Evolutionary conservation across 2,113 vertebrate species (phyloP), one percentile per base, ranked within the genome.

Genomic region (Eupsittula cactorum): DNA sequence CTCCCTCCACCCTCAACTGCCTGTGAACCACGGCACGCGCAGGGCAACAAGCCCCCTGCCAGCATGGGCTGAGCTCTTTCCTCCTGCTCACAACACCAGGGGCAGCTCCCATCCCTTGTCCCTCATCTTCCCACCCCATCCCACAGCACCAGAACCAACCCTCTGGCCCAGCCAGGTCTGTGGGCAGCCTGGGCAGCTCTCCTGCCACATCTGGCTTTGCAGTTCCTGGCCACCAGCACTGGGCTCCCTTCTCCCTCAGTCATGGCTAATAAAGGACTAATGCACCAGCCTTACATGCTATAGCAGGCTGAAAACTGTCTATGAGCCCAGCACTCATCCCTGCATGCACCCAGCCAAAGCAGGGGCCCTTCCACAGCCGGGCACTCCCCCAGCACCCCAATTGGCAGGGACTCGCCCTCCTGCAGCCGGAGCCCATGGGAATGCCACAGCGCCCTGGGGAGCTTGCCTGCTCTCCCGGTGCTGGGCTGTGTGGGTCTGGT

Each of bases 271-370:
- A 96, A 96, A 95, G 50, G n/a, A 49, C 50, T 31, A 84, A 78
- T 0, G 0, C 35, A 17, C 20, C 69, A 87, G 41, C 33, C 0
- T 0, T 11, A 46, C n/a, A 46, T 31, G 6, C 21, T 8, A 15
- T 0, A 6, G 8, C 4, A 13, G 52, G 46, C 37, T 49, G 68
- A 33, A 44, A n/a, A 31, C 21, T 21, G 29, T 0, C 1, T 2
- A 3, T 2, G 28, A 35, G 23, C 47, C 37, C 39, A 52, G 64
- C 23, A 5, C n/a, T 6, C 4, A 10, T 0, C 35, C 24, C 33
- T 41, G 37, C 49, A 11, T 8, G 2, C 2, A 3, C 65, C 13
- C 25, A 16, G 64, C 44, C 47, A 49, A 17, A 7, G 16, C 67
- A 46, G 16, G 33, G 6, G 19, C 53, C 19, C 9, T 18, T 8